Conservation (phyloP, 2,888 invertebrate genomes). For the Trissolcus brochymenae region DNA sequence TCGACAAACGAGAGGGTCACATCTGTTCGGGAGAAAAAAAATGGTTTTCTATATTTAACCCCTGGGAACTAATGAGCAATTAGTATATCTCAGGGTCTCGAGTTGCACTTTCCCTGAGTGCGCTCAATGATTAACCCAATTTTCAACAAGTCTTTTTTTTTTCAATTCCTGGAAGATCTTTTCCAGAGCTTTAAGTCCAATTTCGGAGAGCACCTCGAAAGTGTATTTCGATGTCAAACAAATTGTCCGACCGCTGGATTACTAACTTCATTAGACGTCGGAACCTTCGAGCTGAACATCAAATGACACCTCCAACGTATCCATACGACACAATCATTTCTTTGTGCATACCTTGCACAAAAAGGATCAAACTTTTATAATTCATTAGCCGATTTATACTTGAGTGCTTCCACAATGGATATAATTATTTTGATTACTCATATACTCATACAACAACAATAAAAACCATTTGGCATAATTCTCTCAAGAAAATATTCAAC, state of each 20-base stretch:
- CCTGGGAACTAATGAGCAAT: conserved; percentile 21
- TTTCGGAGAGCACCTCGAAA: no score
- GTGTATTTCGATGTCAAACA: conserved; percentile 18
- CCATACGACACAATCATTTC: conserved; percentile 20
- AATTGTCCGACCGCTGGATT: conserved; percentile 20
- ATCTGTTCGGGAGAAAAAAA: conserved; percentile 1
- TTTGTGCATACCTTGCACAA: conserved; percentile 22
- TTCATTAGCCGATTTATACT: conserved; percentile 31
- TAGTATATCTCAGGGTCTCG: conserved; percentile 19
- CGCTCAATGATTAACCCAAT: conserved; percentile 17
- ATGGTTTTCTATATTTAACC: conserved; percentile 27
- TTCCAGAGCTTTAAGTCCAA: no score
- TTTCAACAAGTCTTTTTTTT: conserved; percentile 1
- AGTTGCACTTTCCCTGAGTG: conserved; percentile 15
- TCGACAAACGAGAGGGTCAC: neutral
- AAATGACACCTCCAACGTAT: conserved; percentile 23
- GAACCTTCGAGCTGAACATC: conserved; percentile 15
- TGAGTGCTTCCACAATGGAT: conserved; percentile 9
- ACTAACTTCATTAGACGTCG: conserved; percentile 25
- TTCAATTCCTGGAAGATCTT: neutral
- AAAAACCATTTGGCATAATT: neutral
- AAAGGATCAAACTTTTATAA: conserved; percentile 29
- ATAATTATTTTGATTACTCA: neutral
- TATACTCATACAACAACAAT: neutral
- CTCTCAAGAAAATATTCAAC: neutral